Evolutionary conservation across 1,140 invertebrate species (phyloP).

Genomic region (Monomorium pharaonis): DNA sequence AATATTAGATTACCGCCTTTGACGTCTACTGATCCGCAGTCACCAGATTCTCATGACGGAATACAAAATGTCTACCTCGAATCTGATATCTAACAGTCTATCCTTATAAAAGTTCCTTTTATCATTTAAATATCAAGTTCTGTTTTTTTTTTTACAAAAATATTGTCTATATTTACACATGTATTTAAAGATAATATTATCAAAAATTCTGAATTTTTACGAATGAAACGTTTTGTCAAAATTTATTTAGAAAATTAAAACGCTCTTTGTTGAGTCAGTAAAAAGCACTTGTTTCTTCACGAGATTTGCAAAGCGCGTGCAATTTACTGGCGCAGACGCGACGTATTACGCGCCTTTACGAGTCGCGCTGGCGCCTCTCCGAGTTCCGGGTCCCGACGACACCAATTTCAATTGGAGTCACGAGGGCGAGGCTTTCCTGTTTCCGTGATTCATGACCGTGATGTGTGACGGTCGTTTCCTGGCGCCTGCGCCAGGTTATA

Average conservation of each 20-base stretch:
- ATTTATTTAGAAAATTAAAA: not conserved
- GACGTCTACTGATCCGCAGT: constrained; percentile 53
- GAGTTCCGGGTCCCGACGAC: constrained; percentile 66
- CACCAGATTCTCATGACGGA: not conserved
- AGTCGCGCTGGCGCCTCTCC: constrained; percentile 54
- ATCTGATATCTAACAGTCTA: constrained; percentile 4
- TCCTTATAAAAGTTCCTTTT: not conserved
- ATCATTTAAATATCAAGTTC: not conserved
- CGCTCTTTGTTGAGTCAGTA: not conserved
- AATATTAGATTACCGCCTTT: constrained; percentile 73
- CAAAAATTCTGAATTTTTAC: not conserved
- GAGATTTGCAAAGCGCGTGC: constrained; percentile 11
- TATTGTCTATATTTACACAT: not conserved
- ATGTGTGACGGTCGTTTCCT: constrained; percentile 71
- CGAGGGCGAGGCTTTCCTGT: constrained; percentile 71
- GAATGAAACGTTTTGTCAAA: not conserved
- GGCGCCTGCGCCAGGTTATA: constrained; percentile 63
- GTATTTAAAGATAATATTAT: not conserved
- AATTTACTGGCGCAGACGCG: not conserved
- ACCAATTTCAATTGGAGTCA: constrained; percentile 72
- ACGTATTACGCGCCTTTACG: not conserved
- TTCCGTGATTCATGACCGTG: constrained; percentile 70
- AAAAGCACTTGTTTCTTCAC: not conserved
- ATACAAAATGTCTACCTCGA: constrained; percentile 24
- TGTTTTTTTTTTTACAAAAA: not conserved